phyloP scores from a whole-genome alignment of 53 echinoderm and acorn worm species.

The Apostichopus leukothele region DNA sequence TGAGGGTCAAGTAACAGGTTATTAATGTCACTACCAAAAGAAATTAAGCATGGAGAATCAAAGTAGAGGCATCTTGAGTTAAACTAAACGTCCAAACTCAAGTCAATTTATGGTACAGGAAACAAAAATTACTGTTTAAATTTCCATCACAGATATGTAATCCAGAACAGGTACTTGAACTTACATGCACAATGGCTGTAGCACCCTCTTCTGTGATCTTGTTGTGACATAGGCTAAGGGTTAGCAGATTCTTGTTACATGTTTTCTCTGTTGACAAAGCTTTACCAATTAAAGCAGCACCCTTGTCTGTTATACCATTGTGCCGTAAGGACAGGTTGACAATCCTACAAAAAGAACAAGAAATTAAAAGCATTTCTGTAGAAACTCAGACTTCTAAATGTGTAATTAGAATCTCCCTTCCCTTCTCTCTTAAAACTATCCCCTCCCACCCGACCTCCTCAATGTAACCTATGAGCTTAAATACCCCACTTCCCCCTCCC shows the following conservation, averaged over 20 bases:
- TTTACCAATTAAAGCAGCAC: conserved; percentile 74
- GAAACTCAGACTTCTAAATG: too few relatives aligned
- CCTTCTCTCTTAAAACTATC: too few relatives aligned
- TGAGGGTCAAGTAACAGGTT: too few relatives aligned
- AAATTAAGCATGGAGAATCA: too few relatives aligned
- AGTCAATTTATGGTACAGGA: background rate
- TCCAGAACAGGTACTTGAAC: background rate
- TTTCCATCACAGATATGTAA: background rate
- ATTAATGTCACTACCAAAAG: too few relatives aligned
- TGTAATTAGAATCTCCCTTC: too few relatives aligned
- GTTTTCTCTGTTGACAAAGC: conserved; percentile 89
- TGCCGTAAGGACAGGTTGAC: conserved; percentile 79
- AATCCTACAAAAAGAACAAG: conserved; percentile 52
- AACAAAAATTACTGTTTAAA: too few relatives aligned
- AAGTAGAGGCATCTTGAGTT: background rate
- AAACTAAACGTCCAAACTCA: background rate
- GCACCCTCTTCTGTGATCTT: conserved; percentile 82
- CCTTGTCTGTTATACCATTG: conserved; percentile 92
- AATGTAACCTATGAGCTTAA: too few relatives aligned
- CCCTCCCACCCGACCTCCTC: too few relatives aligned
- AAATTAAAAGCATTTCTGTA: too few relatives aligned
- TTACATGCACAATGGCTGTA: conserved; percentile 75
- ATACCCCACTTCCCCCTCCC: too few relatives aligned
- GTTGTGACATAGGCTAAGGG: conserved; percentile 86
- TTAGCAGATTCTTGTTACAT: conserved; percentile 89